Percentiles rank a stretch among this genome's conserved stretches.
phyloP scores from a whole-genome alignment of 2,113 vertebrate species.

The Xerus inauris region DNA sequence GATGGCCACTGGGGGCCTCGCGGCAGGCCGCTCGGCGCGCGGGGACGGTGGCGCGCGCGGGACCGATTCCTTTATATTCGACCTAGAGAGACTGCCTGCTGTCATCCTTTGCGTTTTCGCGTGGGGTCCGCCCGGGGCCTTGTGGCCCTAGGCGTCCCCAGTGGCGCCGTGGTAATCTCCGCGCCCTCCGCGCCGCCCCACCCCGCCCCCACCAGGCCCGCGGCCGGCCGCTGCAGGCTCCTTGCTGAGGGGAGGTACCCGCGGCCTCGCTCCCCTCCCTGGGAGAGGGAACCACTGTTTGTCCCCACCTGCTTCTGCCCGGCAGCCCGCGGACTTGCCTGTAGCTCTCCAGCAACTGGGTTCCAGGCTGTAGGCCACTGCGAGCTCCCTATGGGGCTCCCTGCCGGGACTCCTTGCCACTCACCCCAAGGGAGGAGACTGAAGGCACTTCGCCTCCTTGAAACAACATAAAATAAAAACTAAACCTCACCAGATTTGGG shows the following conservation, averaged over 20 bases:
- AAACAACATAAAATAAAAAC: background rate
- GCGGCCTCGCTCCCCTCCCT: background rate
- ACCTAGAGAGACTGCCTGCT: background rate
- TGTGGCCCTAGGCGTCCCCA: slow-evolving; percentile 16
- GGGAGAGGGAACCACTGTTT: background rate
- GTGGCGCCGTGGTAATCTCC: slow-evolving; percentile 66
- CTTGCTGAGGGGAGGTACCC: background rate
- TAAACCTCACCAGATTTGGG: background rate
- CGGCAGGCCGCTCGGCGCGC: background rate
- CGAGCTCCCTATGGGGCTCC: background rate
- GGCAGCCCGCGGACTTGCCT: background rate
- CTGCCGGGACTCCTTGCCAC: slow-evolving; percentile 18
- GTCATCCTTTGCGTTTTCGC: slow-evolving; percentile 67
- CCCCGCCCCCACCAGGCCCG: slow-evolving; percentile 61
- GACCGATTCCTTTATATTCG: background rate
- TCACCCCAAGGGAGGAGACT: slow-evolving; percentile 50
- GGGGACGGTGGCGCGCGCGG: background rate
- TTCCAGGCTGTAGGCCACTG: background rate
- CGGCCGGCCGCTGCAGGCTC: background rate
- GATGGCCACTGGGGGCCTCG: background rate
- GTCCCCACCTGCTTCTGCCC: slow-evolving; percentile 66
- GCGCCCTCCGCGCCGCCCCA: slow-evolving; percentile 60
- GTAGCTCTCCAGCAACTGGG: background rate
- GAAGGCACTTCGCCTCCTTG: slow-evolving; percentile 40
- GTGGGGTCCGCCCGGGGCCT: slow-evolving; percentile 39